Conservation (phyloP, 2,113 vertebrate genomes). For the Antidorcas marsupialis region DNA sequence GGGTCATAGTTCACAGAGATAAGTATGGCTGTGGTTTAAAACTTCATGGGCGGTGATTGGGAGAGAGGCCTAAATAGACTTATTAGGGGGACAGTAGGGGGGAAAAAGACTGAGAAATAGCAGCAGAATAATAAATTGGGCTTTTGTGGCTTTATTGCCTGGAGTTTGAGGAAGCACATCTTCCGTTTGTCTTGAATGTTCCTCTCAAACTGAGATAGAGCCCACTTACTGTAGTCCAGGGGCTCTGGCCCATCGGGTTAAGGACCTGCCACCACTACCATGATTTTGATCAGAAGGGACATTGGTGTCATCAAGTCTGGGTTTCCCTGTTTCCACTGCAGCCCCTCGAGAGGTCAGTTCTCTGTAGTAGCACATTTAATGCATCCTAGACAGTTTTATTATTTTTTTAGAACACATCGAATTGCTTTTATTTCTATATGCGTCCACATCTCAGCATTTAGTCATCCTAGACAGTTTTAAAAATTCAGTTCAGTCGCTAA, state of each 20-base stretch:
- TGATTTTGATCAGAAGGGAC: background rate
- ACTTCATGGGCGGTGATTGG: background rate
- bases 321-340: background rate
- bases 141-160: background rate
- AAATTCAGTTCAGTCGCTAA: no score
- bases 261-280: background rate
- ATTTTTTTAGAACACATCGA: background rate
- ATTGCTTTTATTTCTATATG: background rate
- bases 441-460: background rate
- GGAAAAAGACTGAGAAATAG: background rate
- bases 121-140: no score
- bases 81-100: background rate
- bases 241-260: no score
- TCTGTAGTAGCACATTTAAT: background rate
- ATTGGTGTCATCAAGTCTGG: accelerated
- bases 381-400: background rate
- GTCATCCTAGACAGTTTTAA: background rate
- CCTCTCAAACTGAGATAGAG: no score
- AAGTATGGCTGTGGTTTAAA: background rate
- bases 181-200: no score
- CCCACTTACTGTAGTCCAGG: background rate
- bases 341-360: background rate
- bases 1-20: background rate
- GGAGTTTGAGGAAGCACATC: background rate
- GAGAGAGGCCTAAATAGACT: background rate